Evolutionary conservation across 1,140 invertebrate genomes (phyloP).

Genomic region (Brachionus koreanus): DNA sequence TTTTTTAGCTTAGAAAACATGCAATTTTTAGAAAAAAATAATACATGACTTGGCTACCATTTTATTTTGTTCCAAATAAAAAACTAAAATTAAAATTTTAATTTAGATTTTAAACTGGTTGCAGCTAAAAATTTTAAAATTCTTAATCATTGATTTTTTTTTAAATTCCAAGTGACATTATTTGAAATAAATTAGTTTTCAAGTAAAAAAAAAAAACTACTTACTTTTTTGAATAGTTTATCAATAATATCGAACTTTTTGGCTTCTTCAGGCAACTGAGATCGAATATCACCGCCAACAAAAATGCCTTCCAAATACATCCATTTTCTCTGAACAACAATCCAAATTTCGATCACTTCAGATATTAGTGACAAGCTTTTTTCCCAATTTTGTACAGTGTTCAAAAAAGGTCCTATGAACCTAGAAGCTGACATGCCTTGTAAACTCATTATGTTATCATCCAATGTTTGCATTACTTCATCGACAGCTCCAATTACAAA

Average conservation of each 20-base stretch:
- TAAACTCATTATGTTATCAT: constrained; percentile 81
- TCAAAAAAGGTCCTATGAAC: constrained; percentile 79
- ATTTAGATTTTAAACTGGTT: no score
- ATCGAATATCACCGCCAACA: constrained; percentile 75
- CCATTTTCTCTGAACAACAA: constrained; percentile 78
- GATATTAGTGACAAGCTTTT: constrained; percentile 71
- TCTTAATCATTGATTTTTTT: no score
- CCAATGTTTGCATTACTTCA: constrained; percentile 72
- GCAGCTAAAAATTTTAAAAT: no score
- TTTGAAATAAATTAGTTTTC: no score
- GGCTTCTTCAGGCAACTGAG: constrained; percentile 78
- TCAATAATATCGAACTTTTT: constrained; percentile 83
- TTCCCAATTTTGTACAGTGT: constrained; percentile 76
- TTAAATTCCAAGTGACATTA: no score
- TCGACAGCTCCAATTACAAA: constrained; percentile 75
- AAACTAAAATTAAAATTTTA: no score
- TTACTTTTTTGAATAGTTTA: constrained; percentile 69
- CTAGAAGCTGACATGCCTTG: constrained; percentile 83
- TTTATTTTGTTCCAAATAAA: no score
- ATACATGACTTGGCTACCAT: no score
- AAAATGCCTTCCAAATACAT: constrained; percentile 85
- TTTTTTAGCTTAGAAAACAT: no score
- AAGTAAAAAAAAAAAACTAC: no score
- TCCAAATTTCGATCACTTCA: constrained; percentile 71
- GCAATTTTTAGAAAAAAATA: no score